These are phyloP conservation scores for Neelides folsomi DNA, from an alignment of 2,888 invertebrate species.

Conservation along the genomic window DNA sequence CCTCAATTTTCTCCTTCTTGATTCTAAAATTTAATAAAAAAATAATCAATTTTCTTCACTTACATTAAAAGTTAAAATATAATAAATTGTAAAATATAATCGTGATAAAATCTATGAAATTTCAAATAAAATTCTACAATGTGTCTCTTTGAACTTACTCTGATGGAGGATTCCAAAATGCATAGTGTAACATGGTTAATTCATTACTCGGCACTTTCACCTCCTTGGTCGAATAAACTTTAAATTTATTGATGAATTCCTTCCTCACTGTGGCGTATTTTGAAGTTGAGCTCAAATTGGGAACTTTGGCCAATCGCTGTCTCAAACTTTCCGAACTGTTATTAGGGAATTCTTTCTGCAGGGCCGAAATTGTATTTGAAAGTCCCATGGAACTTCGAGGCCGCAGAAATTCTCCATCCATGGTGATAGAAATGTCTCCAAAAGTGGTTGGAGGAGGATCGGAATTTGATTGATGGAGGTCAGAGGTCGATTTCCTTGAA, in stretches of 20 bases:
- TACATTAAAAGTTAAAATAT: too few relatives aligned
- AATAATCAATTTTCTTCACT: too few relatives aligned
- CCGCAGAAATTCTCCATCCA: not conserved
- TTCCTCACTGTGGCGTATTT: conserved; percentile 20
- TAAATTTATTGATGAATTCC: conserved; percentile 26
- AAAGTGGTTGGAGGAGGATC: not conserved
- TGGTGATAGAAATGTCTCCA: not conserved
- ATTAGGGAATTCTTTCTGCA: not conserved
- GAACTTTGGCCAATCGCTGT: conserved; percentile 16
- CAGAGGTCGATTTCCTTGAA: not conserved
- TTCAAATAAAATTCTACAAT: not conserved
- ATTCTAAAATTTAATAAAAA: too few relatives aligned
- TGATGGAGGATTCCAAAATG: conserved; percentile 33
- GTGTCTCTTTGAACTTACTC: not conserved
- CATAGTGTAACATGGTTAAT: conserved; percentile 55
- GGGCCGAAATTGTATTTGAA: conserved; percentile 1
- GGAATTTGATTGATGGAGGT: not conserved
- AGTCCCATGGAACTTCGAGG: not conserved
- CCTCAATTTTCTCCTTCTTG: too few relatives aligned
- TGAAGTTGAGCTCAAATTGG: conserved; percentile 7
- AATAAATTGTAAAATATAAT: too few relatives aligned
- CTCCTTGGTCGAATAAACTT: not conserved
- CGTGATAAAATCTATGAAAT: too few relatives aligned
- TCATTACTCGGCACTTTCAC: conserved; percentile 35
- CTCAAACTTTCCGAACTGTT: conserved; percentile 12